Conservation (phyloP, 2,113 vertebrate genomes). For the Microcebus ravelobensis region DNA sequence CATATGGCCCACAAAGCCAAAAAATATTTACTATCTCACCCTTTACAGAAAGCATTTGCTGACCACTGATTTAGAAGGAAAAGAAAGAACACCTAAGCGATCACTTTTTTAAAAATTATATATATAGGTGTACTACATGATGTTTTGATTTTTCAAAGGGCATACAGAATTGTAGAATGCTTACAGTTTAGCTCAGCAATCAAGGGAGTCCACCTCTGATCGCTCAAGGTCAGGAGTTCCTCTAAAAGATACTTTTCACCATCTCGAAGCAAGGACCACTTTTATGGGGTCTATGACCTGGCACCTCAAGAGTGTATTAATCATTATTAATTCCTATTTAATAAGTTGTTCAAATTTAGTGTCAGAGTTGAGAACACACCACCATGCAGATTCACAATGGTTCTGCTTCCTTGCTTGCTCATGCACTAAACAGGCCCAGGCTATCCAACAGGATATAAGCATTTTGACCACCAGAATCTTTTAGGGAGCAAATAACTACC, state of each 20-base stretch:
- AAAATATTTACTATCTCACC: background rate
- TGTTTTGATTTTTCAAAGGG: background rate
- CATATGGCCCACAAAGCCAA: background rate
- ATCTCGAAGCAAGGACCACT: background rate
- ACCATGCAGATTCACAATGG: background rate
- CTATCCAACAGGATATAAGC: background rate
- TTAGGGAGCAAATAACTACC: constrained; percentile 5
- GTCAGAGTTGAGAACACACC: background rate
- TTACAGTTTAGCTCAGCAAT: constrained; percentile 1
- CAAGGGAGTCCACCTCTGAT: background rate
- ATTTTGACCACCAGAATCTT: constrained; percentile 48
- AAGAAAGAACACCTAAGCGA: constrained; percentile 27
- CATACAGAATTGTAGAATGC: background rate
- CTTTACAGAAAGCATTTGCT: constrained; percentile 46
- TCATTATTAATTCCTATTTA: background rate
- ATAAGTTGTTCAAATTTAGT: constrained; percentile 4
- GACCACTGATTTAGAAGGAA: constrained; percentile 10
- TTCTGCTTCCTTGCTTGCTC: background rate
- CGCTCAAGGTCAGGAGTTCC: no score
- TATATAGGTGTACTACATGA: background rate
- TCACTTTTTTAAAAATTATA: background rate
- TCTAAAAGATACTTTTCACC: constrained; percentile 42
- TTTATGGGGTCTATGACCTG: background rate
- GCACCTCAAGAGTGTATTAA: constrained; percentile 31
- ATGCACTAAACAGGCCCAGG: constrained; percentile 7